Conservation (phyloP, 2,797 vertebrate genomes). For the Micrastur ruficollis region DNA sequence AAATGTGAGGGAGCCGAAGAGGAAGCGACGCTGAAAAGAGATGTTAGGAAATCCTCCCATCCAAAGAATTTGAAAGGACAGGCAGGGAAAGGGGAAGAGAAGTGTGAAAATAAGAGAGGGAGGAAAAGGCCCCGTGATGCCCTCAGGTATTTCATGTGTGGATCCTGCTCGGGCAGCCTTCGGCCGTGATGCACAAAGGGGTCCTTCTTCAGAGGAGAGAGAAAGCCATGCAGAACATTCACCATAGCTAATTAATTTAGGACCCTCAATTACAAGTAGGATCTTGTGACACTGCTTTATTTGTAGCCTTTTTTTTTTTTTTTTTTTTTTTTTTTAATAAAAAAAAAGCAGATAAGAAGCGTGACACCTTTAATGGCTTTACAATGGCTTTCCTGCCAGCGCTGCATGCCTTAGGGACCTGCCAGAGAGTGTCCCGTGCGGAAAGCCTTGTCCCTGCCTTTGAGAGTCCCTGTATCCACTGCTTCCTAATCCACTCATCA, state of each 20-base stretch:
- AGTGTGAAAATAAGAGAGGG: neutral
- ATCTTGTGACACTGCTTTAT: slow-evolving; percentile 64
- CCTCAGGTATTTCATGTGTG: slow-evolving; percentile 50
- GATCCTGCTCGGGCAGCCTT: neutral
- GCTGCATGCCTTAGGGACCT: neutral
- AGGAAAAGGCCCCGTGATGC: neutral
- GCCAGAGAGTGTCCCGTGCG: neutral
- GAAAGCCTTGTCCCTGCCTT: neutral
- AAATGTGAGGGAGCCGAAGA: accelerated
- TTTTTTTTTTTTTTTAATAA: neutral
- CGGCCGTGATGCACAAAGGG: slow-evolving; percentile 48
- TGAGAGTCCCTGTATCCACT: neutral
- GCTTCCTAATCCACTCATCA: neutral
- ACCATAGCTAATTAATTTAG: slow-evolving; percentile 67
- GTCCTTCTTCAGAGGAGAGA: slow-evolving; percentile 43
- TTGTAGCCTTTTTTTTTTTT: neutral
- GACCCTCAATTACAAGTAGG: slow-evolving; percentile 43
- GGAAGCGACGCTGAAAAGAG: neutral
- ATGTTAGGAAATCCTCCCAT: neutral
- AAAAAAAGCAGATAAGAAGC: slow-evolving; percentile 15
- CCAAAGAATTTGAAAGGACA: neutral
- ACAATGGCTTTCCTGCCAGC: neutral
- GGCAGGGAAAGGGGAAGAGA: neutral
- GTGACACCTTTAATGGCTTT: slow-evolving; percentile 27
- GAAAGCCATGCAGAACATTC: slow-evolving; percentile 59